These are phyloP conservation scores for Rhogogaster chlorosoma DNA, from an alignment of 2,888 invertebrate species.

Conservation along the genomic window DNA sequence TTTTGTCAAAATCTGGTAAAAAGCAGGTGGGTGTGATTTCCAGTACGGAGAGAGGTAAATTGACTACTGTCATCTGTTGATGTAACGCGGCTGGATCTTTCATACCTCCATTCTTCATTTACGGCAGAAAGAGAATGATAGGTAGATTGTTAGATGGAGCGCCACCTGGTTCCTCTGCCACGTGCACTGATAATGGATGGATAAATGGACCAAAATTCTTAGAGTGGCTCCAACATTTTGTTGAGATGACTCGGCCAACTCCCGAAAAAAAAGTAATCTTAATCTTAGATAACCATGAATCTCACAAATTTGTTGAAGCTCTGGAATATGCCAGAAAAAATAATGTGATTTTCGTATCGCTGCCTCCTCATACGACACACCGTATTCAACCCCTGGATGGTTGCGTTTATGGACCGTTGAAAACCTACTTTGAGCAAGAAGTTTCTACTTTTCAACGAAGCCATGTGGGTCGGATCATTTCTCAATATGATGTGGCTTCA, in stretches of 20 bases:
- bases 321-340: slow-evolving; percentile 64
- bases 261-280: slow-evolving; percentile 61
- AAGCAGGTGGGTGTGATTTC: slow-evolving; percentile 63
- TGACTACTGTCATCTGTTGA: too few species aligned
- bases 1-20: slow-evolving; percentile 66
- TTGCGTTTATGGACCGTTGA: background rate
- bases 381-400: background rate
- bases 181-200: slow-evolving; percentile 63
- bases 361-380: background rate
- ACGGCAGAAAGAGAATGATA: slow-evolving; percentile 66
- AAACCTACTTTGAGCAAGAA: background rate
- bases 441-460: background rate
- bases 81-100: slow-evolving; percentile 59
- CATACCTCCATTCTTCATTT: slow-evolving; percentile 68
- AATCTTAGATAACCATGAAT: slow-evolving; percentile 65
- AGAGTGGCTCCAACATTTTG: slow-evolving; percentile 64
- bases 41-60: too few species aligned
- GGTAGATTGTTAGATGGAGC: slow-evolving; percentile 60
- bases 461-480: background rate
- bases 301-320: slow-evolving; percentile 65
- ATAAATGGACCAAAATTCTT: slow-evolving; percentile 62
- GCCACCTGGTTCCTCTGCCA: slow-evolving; percentile 60
- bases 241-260: slow-evolving; percentile 60
- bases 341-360: slow-evolving; percentile 55
- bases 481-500: background rate